Base-by-base conservation (phyloP, 2,113 vertebrate species). In the Erinaceus europaeus region DNA sequence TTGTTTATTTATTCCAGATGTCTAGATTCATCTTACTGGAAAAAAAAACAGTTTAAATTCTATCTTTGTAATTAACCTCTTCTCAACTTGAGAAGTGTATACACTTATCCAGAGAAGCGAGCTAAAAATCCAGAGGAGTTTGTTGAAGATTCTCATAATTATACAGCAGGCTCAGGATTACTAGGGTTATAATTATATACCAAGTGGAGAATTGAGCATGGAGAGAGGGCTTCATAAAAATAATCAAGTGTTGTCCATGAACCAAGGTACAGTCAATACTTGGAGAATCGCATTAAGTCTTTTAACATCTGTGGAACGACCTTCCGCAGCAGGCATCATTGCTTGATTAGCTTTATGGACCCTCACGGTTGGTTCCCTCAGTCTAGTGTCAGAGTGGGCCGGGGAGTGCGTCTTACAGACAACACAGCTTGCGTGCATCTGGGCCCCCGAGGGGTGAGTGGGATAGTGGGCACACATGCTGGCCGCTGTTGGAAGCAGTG, bases 101-200 rank as follows among this genome's bases (percentile, higher is more conserved):
- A 84, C 55, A 91, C 84, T 96, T 93, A 68, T 90, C 90, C 90
- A 68, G 14, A 96, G 64, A 94, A 95, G 62, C 17, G 81, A 94
- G 78, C 96, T 94, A 94, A 94, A 95, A 95, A 92, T 73, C 85
- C 88, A 92, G 93, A 93, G 25, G 96, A 90, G 95, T 96, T 95
- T 32, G 46, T 95, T 95, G 94, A 94, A 95, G 91, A 90, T 95
- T 96, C 74, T 93, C 91, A 88, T 94, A 95, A 96, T 95, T 94
- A 96, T 94, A 90, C 88, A 95, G 86, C 68, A 96, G 92, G 91
- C 90, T n/a, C 93, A 90, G 91, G 91, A 90, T 95, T 95, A 95
- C 94, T 94, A 77, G 90, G 89, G 89, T 96, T 96, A 93, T 97
- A 97, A 95, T 97, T 97, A 96, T 74, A 94, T 48, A 92, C 57